A percentile compares a stretch with the other conserved stretches of the same genome.
These are phyloP conservation scores for Hassar affinis DNA, from an alignment of 2,113 vertebrate species.

Conservation along the genomic window DNA sequence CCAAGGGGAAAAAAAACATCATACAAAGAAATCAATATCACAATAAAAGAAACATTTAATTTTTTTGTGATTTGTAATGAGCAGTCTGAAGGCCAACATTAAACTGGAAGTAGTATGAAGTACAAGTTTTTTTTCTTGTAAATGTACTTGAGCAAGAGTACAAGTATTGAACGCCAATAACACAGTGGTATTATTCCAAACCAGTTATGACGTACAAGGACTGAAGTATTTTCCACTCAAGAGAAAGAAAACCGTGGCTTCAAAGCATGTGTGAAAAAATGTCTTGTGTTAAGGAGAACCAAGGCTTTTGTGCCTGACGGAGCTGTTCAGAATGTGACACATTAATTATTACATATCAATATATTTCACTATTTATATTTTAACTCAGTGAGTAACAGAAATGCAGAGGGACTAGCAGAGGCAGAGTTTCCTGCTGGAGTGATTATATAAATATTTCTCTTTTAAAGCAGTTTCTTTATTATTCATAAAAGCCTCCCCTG, in stretches of 20 bases:
- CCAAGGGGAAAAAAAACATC: background rate
- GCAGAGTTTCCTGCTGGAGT: slow-evolving; percentile 34
- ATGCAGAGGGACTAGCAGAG: background rate
- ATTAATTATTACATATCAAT: slow-evolving; percentile 1
- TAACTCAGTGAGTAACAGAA: slow-evolving; percentile 7
- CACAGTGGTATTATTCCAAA: background rate
- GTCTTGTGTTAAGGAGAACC: background rate
- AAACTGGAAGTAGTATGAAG: background rate
- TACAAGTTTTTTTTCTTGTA: background rate
- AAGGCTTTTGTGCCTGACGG: background rate
- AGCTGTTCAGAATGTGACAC: background rate
- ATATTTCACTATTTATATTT: background rate
- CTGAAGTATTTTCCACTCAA: background rate
- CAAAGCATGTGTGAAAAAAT: background rate
- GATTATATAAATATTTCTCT: slow-evolving; percentile 70
- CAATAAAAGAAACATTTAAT: background rate
- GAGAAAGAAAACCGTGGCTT: background rate
- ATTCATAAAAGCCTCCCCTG: slow-evolving; percentile 70
- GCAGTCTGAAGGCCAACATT: background rate
- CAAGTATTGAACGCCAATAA: background rate
- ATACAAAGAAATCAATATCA: background rate
- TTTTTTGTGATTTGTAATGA: background rate
- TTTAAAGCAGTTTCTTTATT: slow-evolving; percentile 70
- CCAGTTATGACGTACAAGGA: background rate
- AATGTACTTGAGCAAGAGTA: background rate